A percentile compares a stretch with the other conserved stretches of the same genome.
Evolutionary conservation across 1,140 invertebrate species (phyloP).

Genomic region (Camponotus vicinus): DNA sequence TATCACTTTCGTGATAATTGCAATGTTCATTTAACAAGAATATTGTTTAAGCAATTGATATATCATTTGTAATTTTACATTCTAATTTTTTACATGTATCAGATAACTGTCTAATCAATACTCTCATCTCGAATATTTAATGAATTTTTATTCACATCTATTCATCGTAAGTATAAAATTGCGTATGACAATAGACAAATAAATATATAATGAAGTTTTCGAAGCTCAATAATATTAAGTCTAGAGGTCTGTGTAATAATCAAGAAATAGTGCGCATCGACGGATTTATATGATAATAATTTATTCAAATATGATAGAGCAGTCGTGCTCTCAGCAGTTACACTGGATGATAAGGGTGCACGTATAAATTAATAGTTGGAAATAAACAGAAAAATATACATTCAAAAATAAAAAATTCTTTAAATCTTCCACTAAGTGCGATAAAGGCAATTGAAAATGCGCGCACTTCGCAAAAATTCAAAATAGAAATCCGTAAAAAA

Average conservation of each 20-base stretch:
- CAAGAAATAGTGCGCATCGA: slow-evolving; percentile 52
- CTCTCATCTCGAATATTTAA: slow-evolving; percentile 44
- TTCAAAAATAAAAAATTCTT: slow-evolving; percentile 54
- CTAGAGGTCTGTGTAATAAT: slow-evolving; percentile 45
- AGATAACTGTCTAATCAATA: slow-evolving; percentile 39
- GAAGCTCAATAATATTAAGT: slow-evolving; percentile 49
- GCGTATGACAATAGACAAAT: slow-evolving; percentile 58
- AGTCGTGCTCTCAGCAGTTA: slow-evolving; percentile 69
- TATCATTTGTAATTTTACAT: background rate
- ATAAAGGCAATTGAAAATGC: slow-evolving; percentile 49
- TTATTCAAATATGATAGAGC: slow-evolving; percentile 78
- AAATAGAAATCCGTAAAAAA: slow-evolving; percentile 68
- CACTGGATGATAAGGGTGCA: slow-evolving; percentile 73
- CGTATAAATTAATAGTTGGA: slow-evolving; percentile 58
- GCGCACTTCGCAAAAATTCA: slow-evolving; percentile 42
- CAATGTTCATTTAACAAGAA: too few relatives aligned
- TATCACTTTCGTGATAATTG: too few relatives aligned
- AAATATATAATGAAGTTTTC: slow-evolving; percentile 61
- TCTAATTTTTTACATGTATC: background rate
- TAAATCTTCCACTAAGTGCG: slow-evolving; percentile 39
- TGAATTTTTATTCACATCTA: slow-evolving; percentile 70
- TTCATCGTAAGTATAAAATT: slow-evolving; percentile 68
- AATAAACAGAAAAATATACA: slow-evolving; percentile 57
- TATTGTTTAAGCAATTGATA: too few relatives aligned
- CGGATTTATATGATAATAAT: slow-evolving; percentile 78